Percentiles rank a stretch among this genome's conserved stretches.
These are phyloP conservation scores for Clepsis dumicolana DNA, from an alignment of 2,888 invertebrate species.

Conservation along the genomic window DNA sequence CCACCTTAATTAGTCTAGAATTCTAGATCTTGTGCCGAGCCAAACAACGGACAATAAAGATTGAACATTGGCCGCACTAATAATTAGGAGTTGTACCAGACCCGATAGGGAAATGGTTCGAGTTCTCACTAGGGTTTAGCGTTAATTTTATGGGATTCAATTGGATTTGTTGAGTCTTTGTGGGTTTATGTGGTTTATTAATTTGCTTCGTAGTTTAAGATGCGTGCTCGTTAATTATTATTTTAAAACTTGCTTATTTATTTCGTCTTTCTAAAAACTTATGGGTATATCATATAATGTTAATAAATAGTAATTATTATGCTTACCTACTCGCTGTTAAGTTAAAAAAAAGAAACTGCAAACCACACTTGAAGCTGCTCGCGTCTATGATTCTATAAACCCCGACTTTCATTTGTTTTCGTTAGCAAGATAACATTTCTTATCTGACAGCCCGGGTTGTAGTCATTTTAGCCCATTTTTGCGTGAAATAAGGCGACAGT, in stretches of 20 bases:
- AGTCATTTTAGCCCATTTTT: slow-evolving; percentile 59
- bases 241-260: too few relatives aligned
- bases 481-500: slow-evolving; percentile 53
- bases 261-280: too few relatives aligned
- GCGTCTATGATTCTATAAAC: slow-evolving; percentile 31
- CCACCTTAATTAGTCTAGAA: slow-evolving; percentile 80
- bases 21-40: slow-evolving; percentile 70
- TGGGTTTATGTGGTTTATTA: slow-evolving; percentile 52
- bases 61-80: slow-evolving; percentile 76
- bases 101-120: slow-evolving; percentile 67
- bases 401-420: slow-evolving; percentile 29
- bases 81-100: slow-evolving; percentile 57
- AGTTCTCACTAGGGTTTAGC: slow-evolving; percentile 49
- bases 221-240: too few relatives aligned
- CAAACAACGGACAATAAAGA: slow-evolving; percentile 80
- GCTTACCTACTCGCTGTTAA: too few relatives aligned
- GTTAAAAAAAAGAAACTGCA: not conserved
- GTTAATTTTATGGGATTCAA: slow-evolving; percentile 77
- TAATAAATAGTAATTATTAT: too few relatives aligned
- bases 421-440: slow-evolving; percentile 34
- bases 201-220: not conserved
- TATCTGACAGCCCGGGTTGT: slow-evolving; percentile 25
- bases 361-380: not conserved
- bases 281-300: too few relatives aligned
- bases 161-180: slow-evolving; percentile 66